Evolutionary conservation across 2,888 invertebrate species (phyloP).

Genomic region (Rhabditoides inermis): DNA sequence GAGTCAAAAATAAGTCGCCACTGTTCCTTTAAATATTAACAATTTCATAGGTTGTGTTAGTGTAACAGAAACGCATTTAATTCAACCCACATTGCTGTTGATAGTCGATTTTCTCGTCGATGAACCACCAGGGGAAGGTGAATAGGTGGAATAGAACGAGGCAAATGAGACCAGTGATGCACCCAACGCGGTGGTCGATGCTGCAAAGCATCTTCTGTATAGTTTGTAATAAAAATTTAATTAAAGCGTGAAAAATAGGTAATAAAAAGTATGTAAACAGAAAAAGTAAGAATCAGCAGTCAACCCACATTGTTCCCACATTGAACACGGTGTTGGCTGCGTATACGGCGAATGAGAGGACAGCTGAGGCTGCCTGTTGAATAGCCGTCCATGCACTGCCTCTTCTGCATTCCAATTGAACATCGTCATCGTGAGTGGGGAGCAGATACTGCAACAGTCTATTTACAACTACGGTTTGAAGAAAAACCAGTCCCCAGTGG

Average conservation of each 20-base stretch:
- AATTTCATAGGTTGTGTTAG: no score
- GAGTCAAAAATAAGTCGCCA: no score
- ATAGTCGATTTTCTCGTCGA: constrained; percentile 18
- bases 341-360: constrained; percentile 50
- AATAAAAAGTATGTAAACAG: no score
- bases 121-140: constrained; percentile 33
- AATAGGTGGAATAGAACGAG: constrained; percentile 27
- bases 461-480: no score
- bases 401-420: constrained; percentile 53
- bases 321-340: constrained; percentile 50
- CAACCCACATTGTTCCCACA: constrained; percentile 27
- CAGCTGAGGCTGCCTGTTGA: constrained; percentile 46
- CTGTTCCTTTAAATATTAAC: no score
- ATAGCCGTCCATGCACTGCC: constrained; percentile 53
- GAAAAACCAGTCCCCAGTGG: no score
- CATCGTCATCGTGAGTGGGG: constrained; percentile 55
- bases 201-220: constrained; percentile 15
- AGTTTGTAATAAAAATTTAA: no score
- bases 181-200: constrained; percentile 27
- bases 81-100: constrained; percentile 12
- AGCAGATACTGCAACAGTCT: constrained; percentile 44
- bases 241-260: no score
- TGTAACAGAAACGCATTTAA: no score
- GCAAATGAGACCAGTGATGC: constrained; percentile 20
- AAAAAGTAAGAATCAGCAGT: no score